phyloP scores from a whole-genome alignment of 2,113 vertebrate genomes.

The Eonycteris spelaea region DNA sequence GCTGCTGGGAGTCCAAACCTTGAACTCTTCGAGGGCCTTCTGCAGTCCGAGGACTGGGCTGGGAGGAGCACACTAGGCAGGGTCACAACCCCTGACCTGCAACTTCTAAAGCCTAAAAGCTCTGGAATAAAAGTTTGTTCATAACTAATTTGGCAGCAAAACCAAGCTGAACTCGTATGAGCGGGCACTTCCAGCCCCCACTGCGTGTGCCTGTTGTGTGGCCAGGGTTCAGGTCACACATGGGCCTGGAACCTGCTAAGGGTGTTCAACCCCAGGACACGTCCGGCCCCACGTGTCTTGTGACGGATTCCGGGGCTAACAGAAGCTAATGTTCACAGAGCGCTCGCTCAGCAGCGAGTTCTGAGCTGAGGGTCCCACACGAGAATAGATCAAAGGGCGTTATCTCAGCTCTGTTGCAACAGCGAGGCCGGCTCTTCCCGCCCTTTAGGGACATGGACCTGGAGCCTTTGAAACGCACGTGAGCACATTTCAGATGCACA shows the following conservation, averaged over 20 bases:
- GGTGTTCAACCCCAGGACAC: neutral
- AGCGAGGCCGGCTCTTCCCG: accelerated
- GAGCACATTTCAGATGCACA: accelerated
- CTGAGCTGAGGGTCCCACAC: accelerated
- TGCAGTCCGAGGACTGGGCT: neutral
- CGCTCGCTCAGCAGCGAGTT: neutral
- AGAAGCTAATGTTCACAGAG: neutral
- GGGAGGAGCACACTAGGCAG: neutral
- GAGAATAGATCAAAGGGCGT: accelerated
- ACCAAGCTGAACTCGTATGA: accelerated
- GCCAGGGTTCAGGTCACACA: no score
- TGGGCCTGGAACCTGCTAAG: accelerated
- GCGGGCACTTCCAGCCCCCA: accelerated
- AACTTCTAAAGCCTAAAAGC: neutral
- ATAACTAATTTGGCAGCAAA: neutral
- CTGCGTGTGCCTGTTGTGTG: no score
- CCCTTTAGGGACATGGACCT: neutral
- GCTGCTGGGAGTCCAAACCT: neutral
- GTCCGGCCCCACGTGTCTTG: neutral
- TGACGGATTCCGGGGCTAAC: neutral
- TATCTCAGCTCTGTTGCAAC: neutral
- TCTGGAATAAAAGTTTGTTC: neutral
- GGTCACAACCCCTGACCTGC: neutral
- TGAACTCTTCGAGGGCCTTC: no score
- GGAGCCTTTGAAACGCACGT: accelerated